Percentiles rank a stretch among this genome's conserved stretches.
Conservation (phyloP, 1,140 invertebrate genomes). For the Meloidogyne chitwoodi region DNA sequence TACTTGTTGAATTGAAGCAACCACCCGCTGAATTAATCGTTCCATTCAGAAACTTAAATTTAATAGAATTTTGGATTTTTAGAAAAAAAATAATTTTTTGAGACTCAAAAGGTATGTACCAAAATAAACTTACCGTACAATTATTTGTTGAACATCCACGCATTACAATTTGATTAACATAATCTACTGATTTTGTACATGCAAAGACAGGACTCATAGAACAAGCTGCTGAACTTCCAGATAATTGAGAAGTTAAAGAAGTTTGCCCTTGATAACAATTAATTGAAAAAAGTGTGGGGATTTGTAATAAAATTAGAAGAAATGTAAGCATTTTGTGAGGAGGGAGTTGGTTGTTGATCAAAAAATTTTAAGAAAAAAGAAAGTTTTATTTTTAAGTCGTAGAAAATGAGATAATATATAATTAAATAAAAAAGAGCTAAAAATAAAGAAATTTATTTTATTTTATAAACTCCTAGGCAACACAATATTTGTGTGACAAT, state of each 20-base stretch:
- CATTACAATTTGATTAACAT: constrained; percentile 9
- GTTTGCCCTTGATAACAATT: constrained; percentile 12
- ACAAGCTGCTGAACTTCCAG: not conserved
- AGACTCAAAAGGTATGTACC: too few relatives aligned
- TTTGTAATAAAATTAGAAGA: not conserved
- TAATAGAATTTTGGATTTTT: too few relatives aligned
- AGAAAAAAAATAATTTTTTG: too few relatives aligned
- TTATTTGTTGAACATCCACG: constrained; percentile 5
- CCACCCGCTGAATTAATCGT: not conserved
- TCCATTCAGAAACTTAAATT: constrained; percentile 6
- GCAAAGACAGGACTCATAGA: not conserved
- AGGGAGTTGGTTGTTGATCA: not conserved
- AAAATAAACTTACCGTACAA: constrained; percentile 16
- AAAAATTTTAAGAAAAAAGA: not conserved
- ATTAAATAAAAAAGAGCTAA: too few relatives aligned
- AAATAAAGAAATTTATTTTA: too few relatives aligned
- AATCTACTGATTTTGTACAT: constrained; percentile 6
- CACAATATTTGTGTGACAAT: too few relatives aligned
- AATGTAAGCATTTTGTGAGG: not conserved
- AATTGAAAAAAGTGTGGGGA: not conserved
- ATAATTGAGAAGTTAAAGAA: not conserved
- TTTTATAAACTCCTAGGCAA: too few relatives aligned
- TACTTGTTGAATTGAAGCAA: constrained; percentile 6
- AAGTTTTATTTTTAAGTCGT: too few relatives aligned
- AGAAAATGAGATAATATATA: too few relatives aligned